Evolutionary conservation across 2,888 invertebrate species (phyloP).

Genomic region (Pedicia rivosa): DNA sequence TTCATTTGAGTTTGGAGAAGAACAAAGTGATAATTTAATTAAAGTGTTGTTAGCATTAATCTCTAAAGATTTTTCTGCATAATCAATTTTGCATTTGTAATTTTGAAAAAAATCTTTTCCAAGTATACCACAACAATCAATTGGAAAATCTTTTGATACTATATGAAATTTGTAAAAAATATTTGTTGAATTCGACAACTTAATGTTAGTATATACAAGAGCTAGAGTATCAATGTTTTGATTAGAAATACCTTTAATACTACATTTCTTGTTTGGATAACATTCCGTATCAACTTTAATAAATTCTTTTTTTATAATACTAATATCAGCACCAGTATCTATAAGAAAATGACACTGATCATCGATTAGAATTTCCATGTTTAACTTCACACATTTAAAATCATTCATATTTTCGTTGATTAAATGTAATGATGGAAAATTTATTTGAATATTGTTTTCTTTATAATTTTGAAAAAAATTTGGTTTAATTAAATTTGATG

Average conservation of each 20-base stretch:
- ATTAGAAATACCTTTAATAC: slow-evolving; percentile 6
- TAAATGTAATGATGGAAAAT: too few relatives aligned
- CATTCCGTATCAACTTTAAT: slow-evolving; percentile 5
- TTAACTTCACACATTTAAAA: too few relatives aligned
- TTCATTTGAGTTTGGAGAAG: too few relatives aligned
- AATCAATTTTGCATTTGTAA: too few relatives aligned
- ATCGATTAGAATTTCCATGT: too few relatives aligned
- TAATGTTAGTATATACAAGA: slow-evolving; percentile 4
- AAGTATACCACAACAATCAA: slow-evolving; percentile 4
- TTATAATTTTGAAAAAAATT: too few relatives aligned
- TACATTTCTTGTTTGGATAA: slow-evolving; percentile 1
- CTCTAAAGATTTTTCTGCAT: too few relatives aligned
- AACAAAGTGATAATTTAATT: too few relatives aligned
- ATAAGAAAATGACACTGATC: slow-evolving; percentile 7
- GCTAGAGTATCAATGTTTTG: slow-evolving; percentile 6
- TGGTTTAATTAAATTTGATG: too few relatives aligned
- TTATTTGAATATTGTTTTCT: too few relatives aligned
- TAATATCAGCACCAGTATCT: slow-evolving; percentile 10
- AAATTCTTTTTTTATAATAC: slow-evolving; percentile 6
- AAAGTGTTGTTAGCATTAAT: too few relatives aligned
- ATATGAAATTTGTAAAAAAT: slow-evolving; percentile 8
- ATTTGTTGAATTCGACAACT: slow-evolving; percentile 2
- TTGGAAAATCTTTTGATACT: slow-evolving; percentile 7
- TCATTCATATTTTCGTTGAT: too few relatives aligned
- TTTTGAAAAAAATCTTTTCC: slow-evolving; percentile 7